phyloP scores from a whole-genome alignment of 2,888 invertebrate genomes.

The Sarcophaga rosellei region DNA sequence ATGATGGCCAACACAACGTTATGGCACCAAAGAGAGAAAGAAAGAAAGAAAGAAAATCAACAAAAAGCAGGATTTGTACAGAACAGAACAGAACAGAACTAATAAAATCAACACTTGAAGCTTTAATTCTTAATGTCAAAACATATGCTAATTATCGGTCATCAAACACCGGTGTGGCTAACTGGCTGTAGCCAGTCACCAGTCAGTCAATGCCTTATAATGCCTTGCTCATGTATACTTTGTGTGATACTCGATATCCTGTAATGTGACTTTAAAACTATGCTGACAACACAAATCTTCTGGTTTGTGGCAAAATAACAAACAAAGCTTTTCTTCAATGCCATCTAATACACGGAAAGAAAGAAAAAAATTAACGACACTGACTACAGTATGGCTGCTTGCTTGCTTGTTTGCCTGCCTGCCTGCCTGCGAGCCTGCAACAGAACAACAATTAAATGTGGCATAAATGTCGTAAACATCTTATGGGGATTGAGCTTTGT shows the following conservation, averaged over 20 bases:
- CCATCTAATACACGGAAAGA: conserved; percentile 33
- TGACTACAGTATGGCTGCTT: too few species aligned
- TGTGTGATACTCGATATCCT: conserved; percentile 65
- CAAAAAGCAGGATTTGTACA: too few species aligned
- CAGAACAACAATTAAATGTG: conserved; percentile 65
- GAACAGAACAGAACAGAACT: conserved; percentile 22
- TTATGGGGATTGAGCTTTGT: conserved; percentile 46
- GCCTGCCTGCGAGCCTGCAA: background rate
- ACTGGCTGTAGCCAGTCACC: background rate
- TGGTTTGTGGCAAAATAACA: conserved; percentile 31
- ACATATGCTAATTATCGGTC: conserved; percentile 68
- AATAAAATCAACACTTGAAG: conserved; percentile 68
- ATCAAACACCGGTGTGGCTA: conserved; percentile 42
- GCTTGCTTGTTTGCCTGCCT: too few species aligned
- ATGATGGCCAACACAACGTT: background rate
- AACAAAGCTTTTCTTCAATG: conserved; percentile 13
- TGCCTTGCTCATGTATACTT: conserved; percentile 32
- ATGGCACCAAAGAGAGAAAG: too few species aligned
- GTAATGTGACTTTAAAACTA: conserved; percentile 62
- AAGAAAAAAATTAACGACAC: conserved; percentile 15
- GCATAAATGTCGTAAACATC: conserved; percentile 68
- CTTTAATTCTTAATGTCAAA: conserved; percentile 63
- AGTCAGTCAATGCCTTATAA: conserved; percentile 10
- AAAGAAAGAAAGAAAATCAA: too few species aligned
- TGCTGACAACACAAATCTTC: conserved; percentile 61